Evolutionary conservation across 1,140 invertebrate species (phyloP), one percentile per base, ranked within the genome.

Genomic region (Sinonovacula constricta): DNA sequence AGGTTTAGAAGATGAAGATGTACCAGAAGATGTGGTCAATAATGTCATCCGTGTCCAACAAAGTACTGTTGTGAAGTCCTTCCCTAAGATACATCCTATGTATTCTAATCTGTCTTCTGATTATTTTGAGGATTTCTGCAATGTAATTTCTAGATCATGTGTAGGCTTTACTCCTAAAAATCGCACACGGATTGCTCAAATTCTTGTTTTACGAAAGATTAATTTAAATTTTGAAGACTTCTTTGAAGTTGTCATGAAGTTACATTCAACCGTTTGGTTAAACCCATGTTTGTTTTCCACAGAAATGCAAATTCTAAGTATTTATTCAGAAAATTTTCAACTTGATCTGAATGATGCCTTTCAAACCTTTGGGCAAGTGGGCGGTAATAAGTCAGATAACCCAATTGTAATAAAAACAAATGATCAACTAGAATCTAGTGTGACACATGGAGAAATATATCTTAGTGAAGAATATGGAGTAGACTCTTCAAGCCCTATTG

Each of bases 41-140:
- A 45, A 63, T 22, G 24, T 53, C 26, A 15, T 54, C 15, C 57
- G 53, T 15, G 63, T 69, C 3, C 30, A 69, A 62, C 34, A 34
- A n/a, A 57, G 26, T 12, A 54, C 67, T 14, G 5, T 22, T 18
- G 12, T n/a, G 12, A 60, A 53, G 14, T 30, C 60, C 24, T 1
- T 63, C 3, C 0, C 36, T 53, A 28, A 69, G 26, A 12, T 12
- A 24, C 28, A 49, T 18, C 5, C 28, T 15, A 31, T 15, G 0
- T 53, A 26, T 10, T 15, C n/a, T 22, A 26, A 0, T 28, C 30
- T 69, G 28, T 22, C 28, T n/a, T 39, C 22, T 0, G 75, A 78
- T n/a, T 78, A 78, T 24, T 34, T 69, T 7, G 28, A 34, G 12
- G 75, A 78, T 56, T 78, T 69, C 33, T 78, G 66, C 49, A 70